These are phyloP conservation scores for Leptopilina boulardi DNA, from an alignment of 1,140 invertebrate species.

Conservation along the genomic window DNA sequence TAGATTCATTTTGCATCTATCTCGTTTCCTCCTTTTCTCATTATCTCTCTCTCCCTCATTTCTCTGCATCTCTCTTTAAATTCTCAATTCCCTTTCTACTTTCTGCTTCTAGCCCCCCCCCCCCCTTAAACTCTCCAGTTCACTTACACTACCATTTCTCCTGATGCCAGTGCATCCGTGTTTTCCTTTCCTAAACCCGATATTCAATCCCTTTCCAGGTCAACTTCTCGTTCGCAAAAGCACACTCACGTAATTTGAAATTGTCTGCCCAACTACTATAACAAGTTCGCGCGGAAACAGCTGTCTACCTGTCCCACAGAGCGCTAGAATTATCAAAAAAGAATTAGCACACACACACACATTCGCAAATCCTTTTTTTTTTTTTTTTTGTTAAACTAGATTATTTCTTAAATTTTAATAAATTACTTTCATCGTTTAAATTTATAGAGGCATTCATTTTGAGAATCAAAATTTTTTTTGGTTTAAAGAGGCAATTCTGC, in stretches of 20 bases:
- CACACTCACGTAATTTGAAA: slow-evolving; percentile 59
- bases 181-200: slow-evolving; percentile 9
- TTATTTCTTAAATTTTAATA: too few species aligned
- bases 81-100: neutral
- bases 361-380: too few species aligned
- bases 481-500: too few species aligned
- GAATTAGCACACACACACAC: slow-evolving; percentile 48
- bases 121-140: neutral
- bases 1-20: slow-evolving; percentile 24
- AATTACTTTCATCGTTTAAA: too few species aligned
- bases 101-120: neutral
- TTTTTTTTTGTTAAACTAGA: too few species aligned
- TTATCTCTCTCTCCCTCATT: neutral
- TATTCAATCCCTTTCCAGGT: slow-evolving; percentile 18
- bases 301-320: slow-evolving; percentile 42
- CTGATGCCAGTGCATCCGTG: slow-evolving; percentile 17
- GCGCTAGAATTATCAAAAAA: slow-evolving; percentile 53
- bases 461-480: too few species aligned
- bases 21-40: slow-evolving; percentile 30
- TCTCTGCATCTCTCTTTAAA: neutral
- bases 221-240: slow-evolving; percentile 30
- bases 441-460: too few species aligned
- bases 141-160: slow-evolving; percentile 30
- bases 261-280: slow-evolving; percentile 67
- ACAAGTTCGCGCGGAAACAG: slow-evolving; percentile 57